Evolutionary conservation across 2,113 vertebrate species (phyloP).

Genomic region (Crotalus viridis): DNA sequence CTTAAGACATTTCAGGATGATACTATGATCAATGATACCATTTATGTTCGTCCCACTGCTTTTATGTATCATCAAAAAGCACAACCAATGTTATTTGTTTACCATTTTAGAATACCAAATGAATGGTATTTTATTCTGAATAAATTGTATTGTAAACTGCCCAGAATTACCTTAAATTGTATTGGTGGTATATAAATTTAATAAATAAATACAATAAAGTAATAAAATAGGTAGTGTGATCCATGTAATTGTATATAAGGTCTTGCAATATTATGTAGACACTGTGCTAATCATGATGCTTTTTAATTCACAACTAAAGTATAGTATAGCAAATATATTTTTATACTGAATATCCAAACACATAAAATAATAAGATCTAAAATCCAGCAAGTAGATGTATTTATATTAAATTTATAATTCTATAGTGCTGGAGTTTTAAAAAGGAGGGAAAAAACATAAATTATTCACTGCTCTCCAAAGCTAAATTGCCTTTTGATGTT

Average conservation of each 20-base stretch:
- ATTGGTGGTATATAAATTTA: no score
- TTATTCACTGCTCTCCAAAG: not conserved
- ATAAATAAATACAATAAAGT: no score
- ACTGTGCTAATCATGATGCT: not conserved
- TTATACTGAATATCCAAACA: not conserved
- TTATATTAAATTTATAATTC: not conserved
- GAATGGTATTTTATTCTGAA: no score
- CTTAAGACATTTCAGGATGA: no score
- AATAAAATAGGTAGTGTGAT: not conserved
- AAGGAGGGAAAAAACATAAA: not conserved
- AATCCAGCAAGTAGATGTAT: not conserved
- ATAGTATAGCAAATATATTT: not conserved
- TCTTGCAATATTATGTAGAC: not conserved
- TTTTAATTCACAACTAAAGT: not conserved
- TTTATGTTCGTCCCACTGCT: no score
- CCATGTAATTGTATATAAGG: not conserved
- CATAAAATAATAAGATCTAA: not conserved
- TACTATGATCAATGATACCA: no score
- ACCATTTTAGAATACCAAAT: not conserved
- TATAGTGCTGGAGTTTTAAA: no score
- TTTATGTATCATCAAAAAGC: no score
- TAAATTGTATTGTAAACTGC: no score
- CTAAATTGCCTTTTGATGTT: not conserved
- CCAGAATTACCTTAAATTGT: no score
- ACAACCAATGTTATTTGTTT: no score